Evolutionary conservation across 1,140 invertebrate genomes (phyloP).

Genomic region (Acyrthosiphon pisum): DNA sequence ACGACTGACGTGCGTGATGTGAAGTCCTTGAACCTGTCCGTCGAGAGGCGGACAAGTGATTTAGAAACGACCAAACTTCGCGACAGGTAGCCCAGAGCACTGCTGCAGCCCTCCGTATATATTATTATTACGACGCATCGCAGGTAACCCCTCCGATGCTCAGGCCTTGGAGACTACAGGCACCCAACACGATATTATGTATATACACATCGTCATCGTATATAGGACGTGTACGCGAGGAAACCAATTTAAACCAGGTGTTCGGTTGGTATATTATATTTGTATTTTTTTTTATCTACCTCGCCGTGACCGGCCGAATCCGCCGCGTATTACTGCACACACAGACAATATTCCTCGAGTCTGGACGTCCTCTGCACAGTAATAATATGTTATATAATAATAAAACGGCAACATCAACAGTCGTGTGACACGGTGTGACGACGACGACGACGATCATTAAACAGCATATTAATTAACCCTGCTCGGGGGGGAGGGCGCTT

Average conservation of each 20-base stretch:
- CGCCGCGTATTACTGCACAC: not conserved
- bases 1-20: not conserved
- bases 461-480: slow-evolving; percentile 45
- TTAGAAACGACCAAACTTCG: slow-evolving; percentile 43
- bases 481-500: not conserved
- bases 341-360: slow-evolving; percentile 42
- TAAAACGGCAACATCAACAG: slow-evolving; percentile 20
- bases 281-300: slow-evolving; percentile 8
- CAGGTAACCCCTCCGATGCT: not conserved
- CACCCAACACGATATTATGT: not conserved
- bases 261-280: not conserved
- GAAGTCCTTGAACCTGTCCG: slow-evolving; percentile 54
- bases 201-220: not conserved
- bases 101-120: not conserved
- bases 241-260: slow-evolving; percentile 57
- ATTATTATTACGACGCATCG: not conserved
- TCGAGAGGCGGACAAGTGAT: slow-evolving; percentile 43
- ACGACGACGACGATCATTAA: slow-evolving; percentile 46
- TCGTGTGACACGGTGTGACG: slow-evolving; percentile 38
- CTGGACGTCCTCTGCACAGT: not conserved
- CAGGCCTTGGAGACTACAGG: not conserved
- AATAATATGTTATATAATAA: not conserved
- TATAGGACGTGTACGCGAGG: not conserved
- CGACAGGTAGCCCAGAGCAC: slow-evolving; percentile 35
- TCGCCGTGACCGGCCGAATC: not conserved